Percentiles rank a stretch among this genome's conserved stretches.
These are phyloP conservation scores for Orthonyx spaldingii DNA, from an alignment of 2,113 vertebrate species.

Conservation along the genomic window DNA sequence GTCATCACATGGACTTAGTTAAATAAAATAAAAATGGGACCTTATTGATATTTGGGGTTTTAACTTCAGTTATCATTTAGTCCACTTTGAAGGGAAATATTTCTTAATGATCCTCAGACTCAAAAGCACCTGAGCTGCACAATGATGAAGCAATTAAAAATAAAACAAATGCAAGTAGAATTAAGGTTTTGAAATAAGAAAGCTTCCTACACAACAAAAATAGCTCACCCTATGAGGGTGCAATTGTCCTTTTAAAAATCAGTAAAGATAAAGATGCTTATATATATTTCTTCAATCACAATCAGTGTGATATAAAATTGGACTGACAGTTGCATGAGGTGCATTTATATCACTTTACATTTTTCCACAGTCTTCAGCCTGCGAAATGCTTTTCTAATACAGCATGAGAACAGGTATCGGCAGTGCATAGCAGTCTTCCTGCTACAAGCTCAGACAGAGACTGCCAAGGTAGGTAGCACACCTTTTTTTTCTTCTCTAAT, in stretches of 20 bases:
- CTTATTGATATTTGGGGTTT: background rate
- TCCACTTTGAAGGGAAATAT: background rate
- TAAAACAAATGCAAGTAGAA: background rate
- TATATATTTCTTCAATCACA: background rate
- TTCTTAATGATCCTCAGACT: background rate
- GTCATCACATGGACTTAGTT: rapidly evolving
- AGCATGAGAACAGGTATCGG: slow-evolving; percentile 86
- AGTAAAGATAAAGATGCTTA: background rate
- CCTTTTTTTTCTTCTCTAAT: background rate
- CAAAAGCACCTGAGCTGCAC: background rate
- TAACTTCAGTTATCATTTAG: background rate
- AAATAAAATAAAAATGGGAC: background rate
- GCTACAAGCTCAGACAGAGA: slow-evolving; percentile 83
- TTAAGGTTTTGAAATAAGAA: background rate
- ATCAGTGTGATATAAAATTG: background rate
- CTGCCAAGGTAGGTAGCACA: slow-evolving; percentile 73
- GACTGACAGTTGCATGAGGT: background rate
- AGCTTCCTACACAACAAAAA: background rate
- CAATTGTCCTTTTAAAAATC: background rate
- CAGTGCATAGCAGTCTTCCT: slow-evolving; percentile 86
- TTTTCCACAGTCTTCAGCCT: slow-evolving; percentile 77
- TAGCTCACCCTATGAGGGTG: background rate
- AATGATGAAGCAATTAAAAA: background rate
- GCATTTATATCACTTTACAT: background rate
- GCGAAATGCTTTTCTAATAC: slow-evolving; percentile 84